Conservation (phyloP, 2,888 invertebrate genomes). For the Neria commutata region DNA sequence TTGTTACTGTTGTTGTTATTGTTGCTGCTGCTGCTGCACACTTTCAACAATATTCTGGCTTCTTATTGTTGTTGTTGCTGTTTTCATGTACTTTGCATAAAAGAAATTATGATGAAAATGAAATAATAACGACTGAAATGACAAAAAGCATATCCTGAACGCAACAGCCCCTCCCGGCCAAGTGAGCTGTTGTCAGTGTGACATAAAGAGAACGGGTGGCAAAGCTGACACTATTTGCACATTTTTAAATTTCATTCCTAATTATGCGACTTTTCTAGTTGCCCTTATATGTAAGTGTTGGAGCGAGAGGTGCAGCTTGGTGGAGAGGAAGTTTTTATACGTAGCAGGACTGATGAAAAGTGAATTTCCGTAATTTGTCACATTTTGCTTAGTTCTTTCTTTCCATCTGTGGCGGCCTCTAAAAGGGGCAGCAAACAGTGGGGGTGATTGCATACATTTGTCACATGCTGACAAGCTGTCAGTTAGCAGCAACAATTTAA, state of each 20-base stretch:
- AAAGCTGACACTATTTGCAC: background rate
- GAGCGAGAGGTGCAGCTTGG: too few relatives aligned
- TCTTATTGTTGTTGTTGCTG: conserved; percentile 17
- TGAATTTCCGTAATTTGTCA: too few relatives aligned
- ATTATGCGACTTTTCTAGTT: background rate
- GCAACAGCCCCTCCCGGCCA: background rate
- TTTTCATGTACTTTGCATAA: conserved; percentile 7
- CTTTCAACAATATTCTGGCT: conserved; percentile 10
- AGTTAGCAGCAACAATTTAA: too few relatives aligned
- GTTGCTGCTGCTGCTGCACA: background rate
- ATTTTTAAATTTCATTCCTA: background rate
- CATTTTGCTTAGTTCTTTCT: too few relatives aligned
- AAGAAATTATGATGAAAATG: conserved; percentile 17
- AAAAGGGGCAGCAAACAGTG: too few relatives aligned
- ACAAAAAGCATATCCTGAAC: too few relatives aligned
- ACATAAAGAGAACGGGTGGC: background rate
- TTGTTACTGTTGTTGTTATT: background rate
- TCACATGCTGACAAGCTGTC: too few relatives aligned
- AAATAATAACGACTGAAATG: conserved; percentile 6
- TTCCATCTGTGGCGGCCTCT: too few relatives aligned
- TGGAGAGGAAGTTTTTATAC: too few relatives aligned
- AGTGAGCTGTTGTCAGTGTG: background rate
- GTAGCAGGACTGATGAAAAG: too few relatives aligned
- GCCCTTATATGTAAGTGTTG: too few relatives aligned
- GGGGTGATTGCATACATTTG: too few relatives aligned